phyloP scores from a whole-genome alignment of 92 coral and sea anemone genomes.

The Epizoanthus illoricatus region DNA sequence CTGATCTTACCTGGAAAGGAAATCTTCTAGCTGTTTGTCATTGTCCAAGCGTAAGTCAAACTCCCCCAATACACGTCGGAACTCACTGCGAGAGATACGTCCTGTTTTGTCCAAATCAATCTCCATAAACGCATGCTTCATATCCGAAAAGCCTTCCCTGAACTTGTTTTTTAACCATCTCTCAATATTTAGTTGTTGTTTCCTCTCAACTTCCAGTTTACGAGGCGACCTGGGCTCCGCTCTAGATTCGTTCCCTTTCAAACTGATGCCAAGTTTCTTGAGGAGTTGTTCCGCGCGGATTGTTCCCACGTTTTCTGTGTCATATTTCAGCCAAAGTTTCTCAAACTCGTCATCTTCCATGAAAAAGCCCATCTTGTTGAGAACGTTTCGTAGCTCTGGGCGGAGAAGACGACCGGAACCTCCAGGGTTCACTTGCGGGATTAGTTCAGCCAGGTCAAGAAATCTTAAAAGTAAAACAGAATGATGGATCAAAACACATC shows the following conservation, averaged over 20 bases:
- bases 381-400: slow-evolving; percentile 93
- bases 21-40: slow-evolving; percentile 91
- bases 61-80: slow-evolving; percentile 82
- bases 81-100: slow-evolving; percentile 78
- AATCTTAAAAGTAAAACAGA: slow-evolving; percentile 52
- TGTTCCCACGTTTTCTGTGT: slow-evolving; percentile 93
- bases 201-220: slow-evolving; percentile 87
- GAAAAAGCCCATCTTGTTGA: slow-evolving; percentile 92
- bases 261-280: slow-evolving; percentile 81
- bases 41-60: slow-evolving; percentile 76
- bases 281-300: slow-evolving; percentile 85
- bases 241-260: slow-evolving; percentile 64
- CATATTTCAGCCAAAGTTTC: slow-evolving; percentile 98
- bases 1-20: slow-evolving; percentile 78
- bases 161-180: slow-evolving; percentile 92
- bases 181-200: slow-evolving; percentile 81
- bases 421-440: slow-evolving; percentile 97
- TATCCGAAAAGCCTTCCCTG: slow-evolving; percentile 94
- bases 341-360: slow-evolving; percentile 98
- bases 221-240: slow-evolving; percentile 73
- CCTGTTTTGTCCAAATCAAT: slow-evolving; percentile 94
- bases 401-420: slow-evolving; percentile 91
- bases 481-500: neutral
- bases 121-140: slow-evolving; percentile 97
- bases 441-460: slow-evolving; percentile 89